Evolutionary conservation across 2,888 invertebrate species (phyloP).

Genomic region (Drosophila setosimentum): DNA sequence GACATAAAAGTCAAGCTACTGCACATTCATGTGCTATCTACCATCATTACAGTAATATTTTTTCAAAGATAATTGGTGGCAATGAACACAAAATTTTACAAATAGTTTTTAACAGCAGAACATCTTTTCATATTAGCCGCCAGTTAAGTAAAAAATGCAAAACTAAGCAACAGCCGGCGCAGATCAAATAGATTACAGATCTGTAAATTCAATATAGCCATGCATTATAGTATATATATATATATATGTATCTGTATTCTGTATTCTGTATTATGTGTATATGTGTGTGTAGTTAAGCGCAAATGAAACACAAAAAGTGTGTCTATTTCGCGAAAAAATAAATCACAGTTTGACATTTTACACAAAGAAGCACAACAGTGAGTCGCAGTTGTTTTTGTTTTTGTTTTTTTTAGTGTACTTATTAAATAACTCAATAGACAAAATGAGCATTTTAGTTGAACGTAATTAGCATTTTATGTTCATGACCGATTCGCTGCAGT

Average conservation of each 20-base stretch:
- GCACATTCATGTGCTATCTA: neutral
- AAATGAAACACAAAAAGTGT: constrained; percentile 53
- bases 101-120: constrained; percentile 40
- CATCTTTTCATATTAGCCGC: constrained; percentile 71
- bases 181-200: constrained; percentile 76
- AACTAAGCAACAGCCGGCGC: constrained; percentile 63
- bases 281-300: constrained; percentile 32
- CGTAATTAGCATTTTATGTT: constrained; percentile 73
- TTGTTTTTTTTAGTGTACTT: constrained; percentile 39
- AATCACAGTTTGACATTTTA: constrained; percentile 73
- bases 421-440: constrained; percentile 59
- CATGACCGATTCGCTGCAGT: constrained; percentile 69
- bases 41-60: constrained; percentile 1
- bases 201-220: constrained; percentile 14
- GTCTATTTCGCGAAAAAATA: constrained; percentile 68
- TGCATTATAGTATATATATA: neutral
- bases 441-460: constrained; percentile 59
- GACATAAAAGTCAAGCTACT: neutral
- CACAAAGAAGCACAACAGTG: constrained; percentile 29
- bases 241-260: neutral
- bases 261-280: constrained; percentile 10
- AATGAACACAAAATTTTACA: constrained; percentile 30
- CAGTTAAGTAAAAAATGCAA: constrained; percentile 67
- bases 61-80: constrained; percentile 13
- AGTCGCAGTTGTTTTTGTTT: neutral